Evolutionary conservation across 2,888 invertebrate species (phyloP).

Genomic region (Caenorhabditis uteleia): DNA sequence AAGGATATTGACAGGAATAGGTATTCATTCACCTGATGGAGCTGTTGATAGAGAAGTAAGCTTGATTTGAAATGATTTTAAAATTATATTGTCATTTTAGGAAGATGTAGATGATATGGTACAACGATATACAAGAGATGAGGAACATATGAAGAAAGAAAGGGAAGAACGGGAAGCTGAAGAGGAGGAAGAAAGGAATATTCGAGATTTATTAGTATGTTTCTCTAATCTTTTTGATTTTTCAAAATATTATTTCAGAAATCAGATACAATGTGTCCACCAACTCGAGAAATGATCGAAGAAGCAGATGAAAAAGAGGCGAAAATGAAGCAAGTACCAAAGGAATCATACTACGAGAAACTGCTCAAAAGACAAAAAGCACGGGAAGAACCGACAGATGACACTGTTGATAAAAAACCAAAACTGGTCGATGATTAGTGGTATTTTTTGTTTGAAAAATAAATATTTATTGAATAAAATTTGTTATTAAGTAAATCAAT

Average conservation of each 20-base stretch:
- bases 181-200: conserved; percentile 18
- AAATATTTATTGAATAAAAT: too few relatives aligned
- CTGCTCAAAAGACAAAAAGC: conserved; percentile 35
- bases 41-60: conserved; percentile 28
- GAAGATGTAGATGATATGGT: conserved; percentile 40
- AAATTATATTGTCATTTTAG: conserved; percentile 3
- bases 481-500: conserved; percentile 1
- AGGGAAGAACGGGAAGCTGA: conserved; percentile 9
- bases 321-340: conserved; percentile 32
- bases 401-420: too few relatives aligned
- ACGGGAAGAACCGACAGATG: conserved; percentile 11
- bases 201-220: background rate
- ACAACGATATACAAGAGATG: conserved; percentile 15
- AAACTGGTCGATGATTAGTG: too few relatives aligned
- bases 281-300: conserved; percentile 42
- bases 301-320: conserved; percentile 30
- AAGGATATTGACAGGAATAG: conserved; percentile 41
- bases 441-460: too few relatives aligned
- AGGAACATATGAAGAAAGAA: background rate
- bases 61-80: background rate
- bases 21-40: conserved; percentile 47
- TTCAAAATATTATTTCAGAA: conserved; percentile 6
- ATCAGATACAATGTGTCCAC: conserved; percentile 45
- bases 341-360: conserved; percentile 48
- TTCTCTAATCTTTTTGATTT: background rate